Base-by-base conservation (phyloP, 2,113 vertebrate genomes). In the Pelvicachromis taeniatus region DNA sequence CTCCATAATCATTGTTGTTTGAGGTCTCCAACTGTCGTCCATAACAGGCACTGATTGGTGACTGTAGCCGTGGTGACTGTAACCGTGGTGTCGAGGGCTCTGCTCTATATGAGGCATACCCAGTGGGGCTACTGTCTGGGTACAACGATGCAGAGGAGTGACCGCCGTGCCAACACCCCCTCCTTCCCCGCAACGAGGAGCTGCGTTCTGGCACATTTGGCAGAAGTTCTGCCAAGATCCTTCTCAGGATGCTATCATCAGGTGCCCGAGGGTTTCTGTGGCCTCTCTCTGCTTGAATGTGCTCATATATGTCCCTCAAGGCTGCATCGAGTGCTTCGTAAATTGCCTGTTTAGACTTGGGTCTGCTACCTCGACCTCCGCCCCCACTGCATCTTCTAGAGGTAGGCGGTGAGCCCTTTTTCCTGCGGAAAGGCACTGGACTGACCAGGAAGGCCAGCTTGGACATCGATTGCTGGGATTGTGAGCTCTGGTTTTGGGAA, bases 351-450 rank as follows among this genome's bases (percentile, higher is more conserved):
- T 98, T 98, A 81, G 97, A 96, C 91, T 96, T 98, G 26, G 96
- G 95, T 79, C 94, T 83, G 88, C 92, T 85, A 26, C 91, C 91
- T 21, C 89, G 92, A 80, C 94, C 89, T 78, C 89, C 82, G 1
- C 87, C 90, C 42, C 89, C 81, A 85, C 97, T 95, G 42, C 95
- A 87, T 90, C 96, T 96, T 84, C 96, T 97, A 87, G 96, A 96
- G 86, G 97, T 96, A 83, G 97, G 94, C 21, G 97, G 88, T 58
- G 96, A 96, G 86, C 94, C 96, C 95, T 97, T 99, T 97, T 98
- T 99, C 94, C 97, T 97, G 75, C 98, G 97, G 95, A 99, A 99
- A 98, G 99, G 99, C 98, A 99, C 98, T 78, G 99, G 99, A 58
- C 99, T 99, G 95, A 99, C 98, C 21, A 99, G 96, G 91, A 98